phyloP scores from a whole-genome alignment of 2,888 invertebrate species.

The Platycnemis pennipes region DNA sequence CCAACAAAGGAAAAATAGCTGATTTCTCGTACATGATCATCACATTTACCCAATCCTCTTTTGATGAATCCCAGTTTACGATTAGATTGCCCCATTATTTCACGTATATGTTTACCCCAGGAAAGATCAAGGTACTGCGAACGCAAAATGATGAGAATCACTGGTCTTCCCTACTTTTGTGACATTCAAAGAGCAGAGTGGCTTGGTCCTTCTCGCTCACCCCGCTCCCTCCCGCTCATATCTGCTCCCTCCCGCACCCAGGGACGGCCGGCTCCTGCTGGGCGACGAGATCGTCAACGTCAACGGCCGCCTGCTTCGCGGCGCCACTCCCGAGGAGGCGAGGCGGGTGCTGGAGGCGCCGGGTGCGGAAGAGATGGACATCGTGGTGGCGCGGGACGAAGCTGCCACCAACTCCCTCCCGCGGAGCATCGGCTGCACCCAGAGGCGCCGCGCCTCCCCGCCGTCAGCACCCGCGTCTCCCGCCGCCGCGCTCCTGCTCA shows the following conservation, averaged over 20 bases:
- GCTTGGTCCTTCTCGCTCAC: too few species aligned
- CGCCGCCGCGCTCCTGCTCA: constrained; percentile 77
- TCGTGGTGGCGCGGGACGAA: constrained; percentile 75
- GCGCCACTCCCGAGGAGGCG: constrained; percentile 76
- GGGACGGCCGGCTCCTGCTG: constrained; percentile 78
- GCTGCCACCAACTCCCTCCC: constrained; percentile 30
- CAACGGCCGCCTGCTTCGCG: constrained; percentile 78
- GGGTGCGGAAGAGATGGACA: constrained; percentile 74
- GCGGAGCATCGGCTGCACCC: background rate
- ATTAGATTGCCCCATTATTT: too few species aligned
- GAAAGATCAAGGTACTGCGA: too few species aligned
- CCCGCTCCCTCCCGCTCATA: background rate
- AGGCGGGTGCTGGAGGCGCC: constrained; percentile 73
- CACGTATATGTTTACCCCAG: too few species aligned
- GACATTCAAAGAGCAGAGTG: too few species aligned
- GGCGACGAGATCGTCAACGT: constrained; percentile 80
- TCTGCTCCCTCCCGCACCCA: background rate
- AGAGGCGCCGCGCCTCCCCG: constrained; percentile 16
- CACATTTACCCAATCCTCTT: too few species aligned
- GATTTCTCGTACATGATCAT: too few species aligned
- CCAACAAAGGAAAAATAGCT: too few species aligned
- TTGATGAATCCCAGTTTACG: too few species aligned
- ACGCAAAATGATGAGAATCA: too few species aligned
- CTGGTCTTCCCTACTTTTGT: too few species aligned
- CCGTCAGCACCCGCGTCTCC: constrained; percentile 23